Conservation (phyloP, 2,113 vertebrate genomes). For the Labeo rohita region DNA sequence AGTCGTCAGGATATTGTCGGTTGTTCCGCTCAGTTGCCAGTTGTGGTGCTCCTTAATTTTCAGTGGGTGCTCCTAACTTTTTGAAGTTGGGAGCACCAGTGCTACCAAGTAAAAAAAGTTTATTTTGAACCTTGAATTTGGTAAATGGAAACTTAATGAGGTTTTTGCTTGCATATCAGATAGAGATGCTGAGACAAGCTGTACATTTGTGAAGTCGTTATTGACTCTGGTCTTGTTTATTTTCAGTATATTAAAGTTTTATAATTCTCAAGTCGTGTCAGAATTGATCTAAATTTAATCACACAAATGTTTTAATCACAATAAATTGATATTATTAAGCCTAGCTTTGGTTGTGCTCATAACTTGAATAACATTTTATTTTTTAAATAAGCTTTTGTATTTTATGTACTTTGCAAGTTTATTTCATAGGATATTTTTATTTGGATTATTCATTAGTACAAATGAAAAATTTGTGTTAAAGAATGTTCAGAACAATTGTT, state of each 20-base stretch:
- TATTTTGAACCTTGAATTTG: not conserved
- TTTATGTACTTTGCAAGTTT: not conserved
- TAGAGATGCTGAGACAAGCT: too few species aligned
- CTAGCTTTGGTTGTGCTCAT: not conserved
- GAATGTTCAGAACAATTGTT: not conserved
- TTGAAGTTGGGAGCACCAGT: not conserved
- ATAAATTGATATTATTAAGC: not conserved
- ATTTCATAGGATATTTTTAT: not conserved
- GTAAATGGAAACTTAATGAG: too few species aligned
- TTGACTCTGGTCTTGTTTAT: too few species aligned
- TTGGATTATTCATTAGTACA: not conserved
- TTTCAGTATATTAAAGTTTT: too few species aligned
- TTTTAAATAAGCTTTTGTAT: constrained; percentile 30
- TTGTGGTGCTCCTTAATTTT: not conserved
- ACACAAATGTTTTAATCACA: not conserved
- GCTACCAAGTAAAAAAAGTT: not conserved
- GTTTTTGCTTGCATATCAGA: too few species aligned
- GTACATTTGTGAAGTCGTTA: too few species aligned
- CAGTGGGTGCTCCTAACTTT: not conserved
- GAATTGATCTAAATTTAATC: constrained; percentile 1
- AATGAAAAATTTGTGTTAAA: not conserved
- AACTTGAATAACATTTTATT: not conserved
- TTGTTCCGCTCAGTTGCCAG: too few species aligned
- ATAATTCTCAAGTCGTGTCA: not conserved
- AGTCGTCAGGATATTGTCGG: too few species aligned